Base-by-base conservation (phyloP, 92 coral and sea anemone species). In the Chrysogorgia sp. region DNA sequence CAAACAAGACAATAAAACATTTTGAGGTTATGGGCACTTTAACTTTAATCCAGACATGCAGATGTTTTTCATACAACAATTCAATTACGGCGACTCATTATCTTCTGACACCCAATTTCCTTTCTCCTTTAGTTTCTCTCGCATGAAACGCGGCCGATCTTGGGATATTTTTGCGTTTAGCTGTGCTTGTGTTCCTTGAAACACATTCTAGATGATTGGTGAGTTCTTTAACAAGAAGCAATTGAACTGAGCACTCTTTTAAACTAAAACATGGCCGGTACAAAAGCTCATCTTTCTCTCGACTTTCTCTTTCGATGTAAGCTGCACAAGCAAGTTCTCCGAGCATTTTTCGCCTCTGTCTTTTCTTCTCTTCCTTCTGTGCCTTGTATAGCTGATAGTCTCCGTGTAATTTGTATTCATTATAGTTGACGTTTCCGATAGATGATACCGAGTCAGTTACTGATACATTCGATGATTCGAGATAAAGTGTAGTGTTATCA, bases 261-360 rank as follows among this genome's bases (percentile, higher is more conserved):
- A 60, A 7, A 10, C 25, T 69, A 19, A 69, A 45, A 45, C 76
- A 60, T 26, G 76, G 76, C 21, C 40, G 76, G 22, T 69, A 69
- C 23, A 69, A n/a, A 10, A 35, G 34, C 8, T 47, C 31, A 10
- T 47, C 53, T 47, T 47, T 7, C 53, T 47, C n/a, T 15, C n/a
- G 53, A 15, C 14, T 47, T 26, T 40, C 74, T 19, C 21, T 47
- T 0, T 28, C 40, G 12, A 69, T 23, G 55, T 69, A 17, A 45
- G 31, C 7, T 7, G 60, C 59, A 12, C 22, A 45, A 33, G 61
- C 76, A 1, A 55, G 30, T 23, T 69, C 60, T 9, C 76, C 59
- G 13, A 69, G 76, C 20, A 49, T 49, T 69, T 48, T 47, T 19
- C 76, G 24, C 21, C 76, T 21, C 48, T 37, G 25, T 29, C 40